A percentile compares a stretch with the other conserved stretches of the same genome.
Conservation (phyloP, 1,140 invertebrate genomes). For the Leptonema lineaticorne region DNA sequence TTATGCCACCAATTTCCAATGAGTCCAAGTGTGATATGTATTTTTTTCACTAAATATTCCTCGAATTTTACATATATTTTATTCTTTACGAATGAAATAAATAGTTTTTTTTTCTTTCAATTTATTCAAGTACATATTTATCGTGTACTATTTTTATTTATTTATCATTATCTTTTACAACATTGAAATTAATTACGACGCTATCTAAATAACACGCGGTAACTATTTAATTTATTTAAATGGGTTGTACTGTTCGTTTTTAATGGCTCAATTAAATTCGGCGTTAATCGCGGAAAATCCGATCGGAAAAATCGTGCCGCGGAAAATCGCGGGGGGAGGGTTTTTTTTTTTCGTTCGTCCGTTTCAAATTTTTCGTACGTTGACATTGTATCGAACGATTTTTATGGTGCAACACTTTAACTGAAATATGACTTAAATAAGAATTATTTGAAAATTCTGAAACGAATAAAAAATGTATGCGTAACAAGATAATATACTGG, state of each 20-base stretch:
- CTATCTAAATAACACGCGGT: not conserved
- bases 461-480: not conserved
- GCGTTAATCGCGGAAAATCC: not conserved
- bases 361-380: no score
- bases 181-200: not conserved
- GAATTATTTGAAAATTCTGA: not conserved
- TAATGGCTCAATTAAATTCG: not conserved
- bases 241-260: conserved; percentile 1
- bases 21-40: no score
- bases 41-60: no score
- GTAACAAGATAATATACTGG: conserved; percentile 1
- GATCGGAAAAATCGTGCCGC: not conserved
- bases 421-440: not conserved
- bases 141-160: no score
- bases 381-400: not conserved
- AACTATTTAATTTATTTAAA: conserved; percentile 7
- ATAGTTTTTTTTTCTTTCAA: no score
- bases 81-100: no score
- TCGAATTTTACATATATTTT: no score
- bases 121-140: no score
- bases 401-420: no score
- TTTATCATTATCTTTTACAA: not conserved
- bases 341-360: no score
- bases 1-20: no score
- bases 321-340: no score